These are phyloP conservation scores for Pocillopora meandrina DNA, from an alignment of 92 coral and sea anemone genomes.

Conservation along the genomic window DNA sequence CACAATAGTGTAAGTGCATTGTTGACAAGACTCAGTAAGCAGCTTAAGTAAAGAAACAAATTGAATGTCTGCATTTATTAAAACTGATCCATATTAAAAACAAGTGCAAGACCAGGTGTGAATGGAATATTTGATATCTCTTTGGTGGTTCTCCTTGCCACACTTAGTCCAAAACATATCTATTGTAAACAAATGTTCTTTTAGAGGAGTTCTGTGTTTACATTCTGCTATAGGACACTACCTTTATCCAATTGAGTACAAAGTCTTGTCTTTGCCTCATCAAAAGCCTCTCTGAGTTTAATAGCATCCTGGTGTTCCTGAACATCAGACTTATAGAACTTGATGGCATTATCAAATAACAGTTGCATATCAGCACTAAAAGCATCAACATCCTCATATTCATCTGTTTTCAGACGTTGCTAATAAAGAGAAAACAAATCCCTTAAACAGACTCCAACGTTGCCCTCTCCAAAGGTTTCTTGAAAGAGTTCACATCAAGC, in stretches of 20 bases:
- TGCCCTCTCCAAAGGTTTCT: too few relatives aligned
- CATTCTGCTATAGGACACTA: not conserved
- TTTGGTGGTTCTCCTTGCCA: too few relatives aligned
- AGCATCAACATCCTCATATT: conserved; percentile 80
- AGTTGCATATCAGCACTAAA: conserved; percentile 67
- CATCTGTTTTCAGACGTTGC: conserved; percentile 94
- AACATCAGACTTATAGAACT: conserved; percentile 71
- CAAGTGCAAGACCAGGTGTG: too few relatives aligned
- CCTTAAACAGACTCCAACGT: not conserved
- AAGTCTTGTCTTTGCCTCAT: conserved; percentile 59
- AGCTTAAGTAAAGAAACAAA: too few relatives aligned
- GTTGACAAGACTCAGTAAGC: not conserved
- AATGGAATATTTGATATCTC: too few relatives aligned
- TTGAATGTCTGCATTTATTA: too few relatives aligned
- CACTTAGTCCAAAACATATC: too few relatives aligned
- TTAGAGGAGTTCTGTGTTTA: too few relatives aligned
- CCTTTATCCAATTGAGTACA: conserved; percentile 31
- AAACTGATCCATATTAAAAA: too few relatives aligned
- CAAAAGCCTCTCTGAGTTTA: conserved; percentile 67
- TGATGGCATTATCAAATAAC: conserved; percentile 83
- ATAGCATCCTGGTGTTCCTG: conserved; percentile 84
- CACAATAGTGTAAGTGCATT: not conserved
- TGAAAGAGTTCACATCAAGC: too few relatives aligned
- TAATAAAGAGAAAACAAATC: conserved; percentile 11
- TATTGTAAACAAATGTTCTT: not conserved